phyloP scores from a whole-genome alignment of 92 coral and sea anemone genomes.

The Bergia sp. region DNA sequence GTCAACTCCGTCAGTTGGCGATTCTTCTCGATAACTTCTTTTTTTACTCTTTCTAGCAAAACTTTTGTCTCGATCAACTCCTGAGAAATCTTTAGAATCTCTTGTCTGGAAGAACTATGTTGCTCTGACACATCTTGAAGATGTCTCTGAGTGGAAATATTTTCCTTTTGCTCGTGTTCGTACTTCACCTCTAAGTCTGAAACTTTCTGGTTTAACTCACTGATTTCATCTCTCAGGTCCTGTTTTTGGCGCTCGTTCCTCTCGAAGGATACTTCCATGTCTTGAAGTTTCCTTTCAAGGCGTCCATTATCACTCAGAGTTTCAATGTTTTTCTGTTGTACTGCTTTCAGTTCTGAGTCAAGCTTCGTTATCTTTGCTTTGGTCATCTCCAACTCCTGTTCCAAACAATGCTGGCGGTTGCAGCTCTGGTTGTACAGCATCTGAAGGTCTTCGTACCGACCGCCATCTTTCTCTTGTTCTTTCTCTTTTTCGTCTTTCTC shows the following conservation, averaged over 20 bases:
- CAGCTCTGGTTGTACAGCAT: neutral
- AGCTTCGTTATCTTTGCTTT: neutral
- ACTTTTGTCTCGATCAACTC: conserved; percentile 22
- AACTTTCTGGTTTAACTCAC: conserved; percentile 8
- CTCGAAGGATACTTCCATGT: neutral
- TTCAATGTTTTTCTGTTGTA: conserved; percentile 2
- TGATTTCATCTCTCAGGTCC: neutral
- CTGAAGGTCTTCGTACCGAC: conserved; percentile 6
- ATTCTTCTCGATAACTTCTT: neutral
- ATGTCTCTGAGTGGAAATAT: conserved; percentile 1
- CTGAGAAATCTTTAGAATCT: conserved; percentile 1
- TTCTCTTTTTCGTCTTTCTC: neutral
- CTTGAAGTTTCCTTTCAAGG: conserved; percentile 22
- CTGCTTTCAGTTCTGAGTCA: neutral
- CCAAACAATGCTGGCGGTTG: neutral
- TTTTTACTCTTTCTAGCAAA: neutral
- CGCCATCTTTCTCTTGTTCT: conserved; percentile 14
- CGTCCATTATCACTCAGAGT: neutral
- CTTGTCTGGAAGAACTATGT: conserved; percentile 20
- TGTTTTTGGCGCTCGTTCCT: neutral
- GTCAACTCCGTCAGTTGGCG: neutral
- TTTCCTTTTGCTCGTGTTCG: conserved; percentile 21
- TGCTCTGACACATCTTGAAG: conserved; percentile 13
- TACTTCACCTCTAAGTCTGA: conserved; percentile 12
- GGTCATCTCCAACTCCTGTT: conserved; percentile 11